Evolutionary conservation across 2,888 invertebrate genomes (phyloP), one percentile per base, ranked within the genome.

Genomic region (Diarsia mendica): DNA sequence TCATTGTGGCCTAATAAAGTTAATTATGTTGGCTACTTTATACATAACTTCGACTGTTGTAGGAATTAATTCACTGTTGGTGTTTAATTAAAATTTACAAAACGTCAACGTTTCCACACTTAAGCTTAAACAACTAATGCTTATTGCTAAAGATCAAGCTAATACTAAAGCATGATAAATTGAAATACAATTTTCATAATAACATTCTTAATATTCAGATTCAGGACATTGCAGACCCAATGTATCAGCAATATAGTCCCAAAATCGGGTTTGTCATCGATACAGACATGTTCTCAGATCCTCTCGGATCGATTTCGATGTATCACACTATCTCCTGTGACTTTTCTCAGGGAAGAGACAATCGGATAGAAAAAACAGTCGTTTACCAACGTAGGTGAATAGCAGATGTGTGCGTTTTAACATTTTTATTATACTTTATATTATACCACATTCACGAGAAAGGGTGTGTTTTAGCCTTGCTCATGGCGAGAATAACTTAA

Each of bases 311-410:
- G 69, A 63, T 48, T 68, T 71, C 61, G 69, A 80, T 84, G 79
- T 85, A 78, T 84, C 90, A 84, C 85, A 89, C 77, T 87, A 90
- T 93, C 89, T 88, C 70, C 89, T 95, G 96, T 93, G 88, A 85
- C 77, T 94, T 92, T 79, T 55, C 79, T 94, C 87, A 83, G 85
- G 91, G 88, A 89, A 88, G 88, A 88, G 90, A 90, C 87, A 76
- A 77, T 89, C 80, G 70, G 83, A 88, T 87, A 82, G 87, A 85
- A 72, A 92, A 89, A 91, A 84, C 89, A 79, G 87, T 94, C 84
- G 89, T 91, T 92, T 90, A 95, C 87, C 88, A 91, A 95, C 91
- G 95, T 96, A 96, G 95, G 96, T 96, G 95, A 93, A 91, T 91
- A 92, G 89, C 90, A 85, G 89, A 90, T 91, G 91, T 93, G 90